Percentiles rank a stretch among this genome's conserved stretches.
Conservation (phyloP, 2,888 invertebrate species). For the Platycheirus rosarum region DNA sequence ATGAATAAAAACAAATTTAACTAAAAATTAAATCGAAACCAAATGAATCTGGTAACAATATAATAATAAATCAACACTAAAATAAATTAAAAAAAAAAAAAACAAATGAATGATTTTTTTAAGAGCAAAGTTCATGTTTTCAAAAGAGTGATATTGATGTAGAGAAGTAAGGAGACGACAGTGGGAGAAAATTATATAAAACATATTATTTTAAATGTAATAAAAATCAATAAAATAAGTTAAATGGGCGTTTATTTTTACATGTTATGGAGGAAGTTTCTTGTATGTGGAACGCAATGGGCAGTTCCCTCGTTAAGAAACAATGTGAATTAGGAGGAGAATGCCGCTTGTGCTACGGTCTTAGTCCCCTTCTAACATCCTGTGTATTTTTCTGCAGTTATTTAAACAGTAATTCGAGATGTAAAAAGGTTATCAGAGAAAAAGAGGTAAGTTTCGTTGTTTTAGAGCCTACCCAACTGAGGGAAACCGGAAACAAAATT, state of each 20-base stretch:
- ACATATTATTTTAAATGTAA: constrained; percentile 70
- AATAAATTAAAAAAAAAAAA: constrained; percentile 17
- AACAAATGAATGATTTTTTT: constrained; percentile 21
- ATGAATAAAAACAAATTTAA: constrained; percentile 30
- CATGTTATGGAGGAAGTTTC: neutral
- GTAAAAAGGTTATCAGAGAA: no score
- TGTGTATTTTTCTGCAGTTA: no score
- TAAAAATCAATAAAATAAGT: constrained; percentile 55
- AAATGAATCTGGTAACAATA: constrained; percentile 4
- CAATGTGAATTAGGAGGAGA: no score
- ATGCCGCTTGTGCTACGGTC: no score
- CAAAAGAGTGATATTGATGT: constrained; percentile 66
- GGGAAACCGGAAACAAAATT: no score
- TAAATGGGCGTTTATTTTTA: neutral
- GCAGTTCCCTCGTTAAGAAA: no score
- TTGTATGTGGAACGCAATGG: no score
- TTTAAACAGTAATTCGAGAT: no score
- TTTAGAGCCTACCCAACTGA: no score
- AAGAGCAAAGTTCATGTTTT: constrained; percentile 45
- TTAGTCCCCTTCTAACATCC: no score
- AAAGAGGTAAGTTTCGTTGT: no score
- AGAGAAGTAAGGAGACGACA: constrained; percentile 51
- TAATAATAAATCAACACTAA: neutral
- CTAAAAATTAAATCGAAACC: constrained; percentile 17
- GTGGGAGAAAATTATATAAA: constrained; percentile 63